Percentiles rank a stretch among this genome's conserved stretches.
Conservation (phyloP, 2,797 vertebrate genomes). For the Poecilia picta region DNA sequence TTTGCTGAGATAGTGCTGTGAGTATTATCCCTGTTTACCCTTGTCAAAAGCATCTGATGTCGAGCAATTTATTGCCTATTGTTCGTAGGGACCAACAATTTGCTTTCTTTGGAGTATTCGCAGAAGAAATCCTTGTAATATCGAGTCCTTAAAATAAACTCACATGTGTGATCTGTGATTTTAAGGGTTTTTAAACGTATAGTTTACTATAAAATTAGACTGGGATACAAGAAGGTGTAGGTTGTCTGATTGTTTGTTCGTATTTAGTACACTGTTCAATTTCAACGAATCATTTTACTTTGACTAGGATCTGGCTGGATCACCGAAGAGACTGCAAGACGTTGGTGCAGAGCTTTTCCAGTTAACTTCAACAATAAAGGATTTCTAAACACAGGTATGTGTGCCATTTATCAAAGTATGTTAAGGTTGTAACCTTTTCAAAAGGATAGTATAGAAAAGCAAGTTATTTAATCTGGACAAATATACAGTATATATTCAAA, state of each 20-base stretch:
- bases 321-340: constrained; percentile 59
- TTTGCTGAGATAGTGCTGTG: constrained; percentile 41
- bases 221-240: neutral
- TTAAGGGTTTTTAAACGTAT: neutral
- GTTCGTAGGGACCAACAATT: neutral
- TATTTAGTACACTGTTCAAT: neutral
- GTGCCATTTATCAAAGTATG: neutral
- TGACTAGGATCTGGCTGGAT: constrained; percentile 52
- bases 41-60: constrained; percentile 19
- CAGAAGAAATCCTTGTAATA: neutral
- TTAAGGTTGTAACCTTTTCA: neutral
- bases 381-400: constrained; percentile 67
- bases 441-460: neutral
- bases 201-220: neutral
- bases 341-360: constrained; percentile 66
- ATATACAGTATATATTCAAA: no score
- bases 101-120: neutral
- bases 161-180: neutral
- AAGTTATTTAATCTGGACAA: neutral
- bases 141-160: neutral
- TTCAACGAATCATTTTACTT: constrained; percentile 8
- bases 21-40: constrained; percentile 33
- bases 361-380: constrained; percentile 54
- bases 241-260: neutral
- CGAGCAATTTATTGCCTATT: neutral